Percentiles rank a stretch among this genome's conserved stretches.
phyloP scores from a whole-genome alignment of 2,888 invertebrate genomes.

The Agonopterix alstromeriana region DNA sequence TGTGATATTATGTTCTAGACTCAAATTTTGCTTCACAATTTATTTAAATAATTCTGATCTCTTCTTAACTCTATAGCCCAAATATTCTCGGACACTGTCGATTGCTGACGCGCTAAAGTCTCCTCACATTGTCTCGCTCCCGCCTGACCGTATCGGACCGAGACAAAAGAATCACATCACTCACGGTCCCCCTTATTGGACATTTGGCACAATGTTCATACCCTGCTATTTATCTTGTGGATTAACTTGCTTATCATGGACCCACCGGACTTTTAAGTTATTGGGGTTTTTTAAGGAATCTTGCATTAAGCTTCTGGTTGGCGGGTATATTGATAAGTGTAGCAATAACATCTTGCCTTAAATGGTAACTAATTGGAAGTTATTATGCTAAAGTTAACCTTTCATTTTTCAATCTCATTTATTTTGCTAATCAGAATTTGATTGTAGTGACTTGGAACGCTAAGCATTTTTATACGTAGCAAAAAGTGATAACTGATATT shows the following conservation, averaged over 20 bases:
- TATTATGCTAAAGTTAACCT: too few species aligned
- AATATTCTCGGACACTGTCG: constrained; percentile 33
- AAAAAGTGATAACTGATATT: too few species aligned
- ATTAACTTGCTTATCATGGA: constrained; percentile 69
- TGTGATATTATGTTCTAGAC: too few species aligned
- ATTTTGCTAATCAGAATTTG: too few species aligned
- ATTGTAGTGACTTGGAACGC: too few species aligned
- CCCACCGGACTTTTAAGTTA: constrained; percentile 28
- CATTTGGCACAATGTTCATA: constrained; percentile 50
- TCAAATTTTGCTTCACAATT: too few species aligned
- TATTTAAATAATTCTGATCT: constrained; percentile 10
- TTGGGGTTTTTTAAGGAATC: constrained; percentile 24
- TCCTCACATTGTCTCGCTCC: constrained; percentile 56
- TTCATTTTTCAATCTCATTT: too few species aligned
- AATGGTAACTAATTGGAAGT: too few species aligned
- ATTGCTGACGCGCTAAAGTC: constrained; percentile 56
- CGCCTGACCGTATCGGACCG: constrained; percentile 31
- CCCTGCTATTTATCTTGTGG: constrained; percentile 65
- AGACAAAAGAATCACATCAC: constrained; percentile 74
- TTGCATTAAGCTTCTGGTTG: neutral
- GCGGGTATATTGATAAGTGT: too few species aligned
- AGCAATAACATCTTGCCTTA: too few species aligned
- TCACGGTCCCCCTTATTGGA: constrained; percentile 50
- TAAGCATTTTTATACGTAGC: too few species aligned
- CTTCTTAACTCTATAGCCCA: constrained; percentile 1